Percentiles rank a stretch among this genome's conserved stretches.
These are phyloP conservation scores for Picathartes gymnocephalus DNA, from an alignment of 2,113 vertebrate species.

Conservation along the genomic window DNA sequence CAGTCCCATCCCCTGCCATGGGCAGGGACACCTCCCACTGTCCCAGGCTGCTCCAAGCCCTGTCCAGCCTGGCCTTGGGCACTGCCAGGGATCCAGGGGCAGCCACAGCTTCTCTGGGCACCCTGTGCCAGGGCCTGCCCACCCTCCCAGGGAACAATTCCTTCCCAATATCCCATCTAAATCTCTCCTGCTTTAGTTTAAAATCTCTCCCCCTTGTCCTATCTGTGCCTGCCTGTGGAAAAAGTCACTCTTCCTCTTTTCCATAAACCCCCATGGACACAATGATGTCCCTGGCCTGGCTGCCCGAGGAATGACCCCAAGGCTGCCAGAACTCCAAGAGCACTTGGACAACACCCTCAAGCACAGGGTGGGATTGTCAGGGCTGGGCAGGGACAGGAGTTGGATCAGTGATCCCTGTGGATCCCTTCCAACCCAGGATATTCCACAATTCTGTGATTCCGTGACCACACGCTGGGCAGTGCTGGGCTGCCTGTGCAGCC, in stretches of 20 bases:
- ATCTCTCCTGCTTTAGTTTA: neutral
- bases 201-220: neutral
- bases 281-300: neutral
- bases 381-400: neutral
- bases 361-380: neutral
- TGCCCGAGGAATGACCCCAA: neutral
- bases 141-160: neutral
- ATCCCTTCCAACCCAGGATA: neutral
- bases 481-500: neutral
- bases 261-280: neutral
- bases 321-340: neutral
- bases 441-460: neutral
- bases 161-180: neutral
- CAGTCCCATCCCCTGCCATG: neutral
- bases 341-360: neutral
- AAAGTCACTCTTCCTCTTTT: neutral
- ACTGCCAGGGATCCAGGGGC: neutral
- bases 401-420: neutral
- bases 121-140: neutral
- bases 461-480: accelerated
- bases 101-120: neutral
- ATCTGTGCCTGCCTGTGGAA: neutral
- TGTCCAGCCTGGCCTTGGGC: neutral
- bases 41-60: neutral
- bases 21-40: neutral